Percentiles rank a stretch among this genome's conserved stretches.
These are phyloP conservation scores for Alsophila aescularia DNA, from an alignment of 2,888 invertebrate genomes.

Conservation along the genomic window DNA sequence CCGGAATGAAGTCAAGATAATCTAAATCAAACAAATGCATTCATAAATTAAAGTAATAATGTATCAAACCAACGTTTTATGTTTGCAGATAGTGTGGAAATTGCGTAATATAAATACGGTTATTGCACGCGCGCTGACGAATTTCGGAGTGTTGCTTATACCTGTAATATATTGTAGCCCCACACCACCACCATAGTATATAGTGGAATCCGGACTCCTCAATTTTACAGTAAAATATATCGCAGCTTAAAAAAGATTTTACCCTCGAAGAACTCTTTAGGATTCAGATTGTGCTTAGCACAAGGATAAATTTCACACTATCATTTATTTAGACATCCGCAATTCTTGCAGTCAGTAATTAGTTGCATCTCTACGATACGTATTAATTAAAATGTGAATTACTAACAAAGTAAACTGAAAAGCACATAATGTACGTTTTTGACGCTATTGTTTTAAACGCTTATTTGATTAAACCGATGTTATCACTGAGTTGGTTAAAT, in stretches of 20 bases:
- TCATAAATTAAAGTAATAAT: conserved; percentile 3
- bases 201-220: too few relatives aligned
- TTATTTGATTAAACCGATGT: neutral
- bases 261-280: too few relatives aligned
- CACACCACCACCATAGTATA: too few relatives aligned
- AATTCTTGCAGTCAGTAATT: too few relatives aligned
- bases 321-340: too few relatives aligned
- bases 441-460: neutral
- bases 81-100: conserved; percentile 10
- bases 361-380: too few relatives aligned
- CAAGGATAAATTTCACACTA: too few relatives aligned
- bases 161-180: neutral
- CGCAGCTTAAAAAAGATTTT: too few relatives aligned
- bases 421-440: neutral
- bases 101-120: conserved; percentile 5
- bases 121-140: conserved; percentile 16
- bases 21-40: neutral
- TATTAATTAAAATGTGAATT: neutral
- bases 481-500: neutral
- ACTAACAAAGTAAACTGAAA: neutral
- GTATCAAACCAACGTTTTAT: conserved; percentile 8
- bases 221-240: too few relatives aligned
- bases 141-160: conserved; percentile 2
- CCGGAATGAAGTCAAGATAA: too few relatives aligned
- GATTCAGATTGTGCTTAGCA: too few relatives aligned